Evolutionary conservation across 92 coral and sea anemone species (phyloP).

Genomic region (Umimayanthus kanabou): DNA sequence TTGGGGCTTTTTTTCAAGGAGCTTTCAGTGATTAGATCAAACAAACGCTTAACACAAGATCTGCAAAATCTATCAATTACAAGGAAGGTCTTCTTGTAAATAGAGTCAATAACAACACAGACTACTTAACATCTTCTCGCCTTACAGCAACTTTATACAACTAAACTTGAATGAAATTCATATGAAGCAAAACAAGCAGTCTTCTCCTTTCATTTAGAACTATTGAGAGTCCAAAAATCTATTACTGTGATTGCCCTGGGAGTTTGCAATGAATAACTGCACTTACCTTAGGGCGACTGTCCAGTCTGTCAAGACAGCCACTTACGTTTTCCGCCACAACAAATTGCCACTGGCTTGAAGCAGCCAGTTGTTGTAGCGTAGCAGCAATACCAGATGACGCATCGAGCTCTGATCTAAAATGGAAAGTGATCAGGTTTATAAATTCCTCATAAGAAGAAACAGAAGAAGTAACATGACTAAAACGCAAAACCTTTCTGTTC

Average conservation of each 20-base stretch:
- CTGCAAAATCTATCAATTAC: neutral
- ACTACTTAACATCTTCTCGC: too few relatives aligned
- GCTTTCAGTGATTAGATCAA: too few relatives aligned
- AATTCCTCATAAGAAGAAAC: neutral
- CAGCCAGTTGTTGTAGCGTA: slow-evolving; percentile 86
- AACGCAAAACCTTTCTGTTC: neutral
- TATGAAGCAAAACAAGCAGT: too few relatives aligned
- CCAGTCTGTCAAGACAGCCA: slow-evolving; percentile 74
- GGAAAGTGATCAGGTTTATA: neutral
- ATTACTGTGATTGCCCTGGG: neutral
- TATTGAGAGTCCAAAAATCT: too few relatives aligned
- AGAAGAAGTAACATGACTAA: neutral
- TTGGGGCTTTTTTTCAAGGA: too few relatives aligned
- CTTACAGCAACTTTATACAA: too few relatives aligned
- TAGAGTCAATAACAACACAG: too few relatives aligned
- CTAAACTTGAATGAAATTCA: too few relatives aligned
- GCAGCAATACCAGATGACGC: slow-evolving; percentile 96
- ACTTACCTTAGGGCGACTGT: slow-evolving; percentile 65
- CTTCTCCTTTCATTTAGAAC: too few relatives aligned
- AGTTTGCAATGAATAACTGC: too few relatives aligned
- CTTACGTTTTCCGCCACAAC: slow-evolving; percentile 86
- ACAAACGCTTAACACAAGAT: too few relatives aligned
- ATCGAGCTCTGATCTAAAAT: slow-evolving; percentile 82
- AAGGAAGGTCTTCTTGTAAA: neutral
- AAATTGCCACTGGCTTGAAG: slow-evolving; percentile 85